Conservation (phyloP, 2,797 vertebrate species). For the Picus viridis region DNA sequence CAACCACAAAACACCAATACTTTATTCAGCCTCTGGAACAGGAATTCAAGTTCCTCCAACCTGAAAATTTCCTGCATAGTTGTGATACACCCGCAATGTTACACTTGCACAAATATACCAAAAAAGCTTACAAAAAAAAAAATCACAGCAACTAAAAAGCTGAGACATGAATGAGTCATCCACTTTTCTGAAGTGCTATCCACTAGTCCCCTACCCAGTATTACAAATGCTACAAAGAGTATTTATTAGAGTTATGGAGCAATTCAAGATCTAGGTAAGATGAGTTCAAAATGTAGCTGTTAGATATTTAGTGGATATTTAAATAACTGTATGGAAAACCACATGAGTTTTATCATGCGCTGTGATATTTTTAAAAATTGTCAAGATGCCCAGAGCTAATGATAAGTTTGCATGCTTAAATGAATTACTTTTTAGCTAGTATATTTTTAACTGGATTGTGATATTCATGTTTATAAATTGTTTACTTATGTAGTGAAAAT, state of each 20-base stretch:
- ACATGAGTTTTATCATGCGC: not conserved
- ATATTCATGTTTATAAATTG: not conserved
- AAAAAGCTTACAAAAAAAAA: not conserved
- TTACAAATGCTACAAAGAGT: not conserved
- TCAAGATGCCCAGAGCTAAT: not conserved
- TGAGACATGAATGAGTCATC: not conserved
- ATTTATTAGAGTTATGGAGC: not conserved
- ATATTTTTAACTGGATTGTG: not conserved
- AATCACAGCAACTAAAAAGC: not conserved
- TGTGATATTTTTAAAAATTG: not conserved
- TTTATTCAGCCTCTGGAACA: not conserved
- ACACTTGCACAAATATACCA: not conserved
- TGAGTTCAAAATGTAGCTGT: not conserved
- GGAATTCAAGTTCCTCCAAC: not conserved
- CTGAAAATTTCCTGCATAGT: not conserved
- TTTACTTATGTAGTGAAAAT: constrained; percentile 7
- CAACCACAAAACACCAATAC: too few relatives aligned
- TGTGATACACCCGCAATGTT: not conserved
- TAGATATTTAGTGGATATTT: not conserved
- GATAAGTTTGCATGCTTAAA: not conserved
- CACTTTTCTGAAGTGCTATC: not conserved
- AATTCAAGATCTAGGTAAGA: not conserved
- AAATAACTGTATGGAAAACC: not conserved
- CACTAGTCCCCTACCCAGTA: not conserved
- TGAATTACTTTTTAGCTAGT: not conserved